A percentile compares a stretch with the other conserved stretches of the same genome.
These are phyloP conservation scores for Otus sunia DNA, from an alignment of 2,113 vertebrate genomes.

Conservation along the genomic window DNA sequence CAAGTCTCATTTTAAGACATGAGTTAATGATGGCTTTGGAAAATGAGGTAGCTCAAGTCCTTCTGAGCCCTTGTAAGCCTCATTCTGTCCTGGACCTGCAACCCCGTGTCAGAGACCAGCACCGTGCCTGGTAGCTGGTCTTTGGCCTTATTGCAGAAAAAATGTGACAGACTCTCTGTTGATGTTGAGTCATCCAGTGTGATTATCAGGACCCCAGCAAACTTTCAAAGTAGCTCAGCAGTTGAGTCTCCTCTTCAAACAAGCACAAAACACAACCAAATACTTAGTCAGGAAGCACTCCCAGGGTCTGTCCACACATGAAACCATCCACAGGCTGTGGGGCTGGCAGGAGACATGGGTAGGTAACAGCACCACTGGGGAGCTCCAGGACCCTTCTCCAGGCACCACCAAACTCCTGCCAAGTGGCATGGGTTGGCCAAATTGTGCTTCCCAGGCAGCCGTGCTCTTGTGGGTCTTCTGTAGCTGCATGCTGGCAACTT, in stretches of 20 bases:
- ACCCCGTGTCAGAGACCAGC: neutral
- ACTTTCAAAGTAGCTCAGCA: neutral
- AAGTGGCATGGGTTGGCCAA: neutral
- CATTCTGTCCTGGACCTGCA: neutral
- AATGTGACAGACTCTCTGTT: neutral
- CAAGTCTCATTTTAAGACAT: neutral
- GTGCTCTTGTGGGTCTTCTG: neutral
- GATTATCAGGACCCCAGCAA: neutral
- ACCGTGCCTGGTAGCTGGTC: fast-evolving
- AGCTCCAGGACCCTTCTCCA: neutral
- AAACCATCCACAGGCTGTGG: neutral
- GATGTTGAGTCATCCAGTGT: neutral
- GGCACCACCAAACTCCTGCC: neutral
- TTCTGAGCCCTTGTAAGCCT: neutral
- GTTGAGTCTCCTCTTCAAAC: neutral
- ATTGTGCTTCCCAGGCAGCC: neutral
- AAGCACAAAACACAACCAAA: neutral
- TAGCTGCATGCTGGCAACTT: neutral
- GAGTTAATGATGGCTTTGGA: neutral
- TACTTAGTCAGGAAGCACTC: neutral
- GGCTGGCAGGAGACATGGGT: neutral
- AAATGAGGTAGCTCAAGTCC: neutral
- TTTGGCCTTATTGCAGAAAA: neutral
- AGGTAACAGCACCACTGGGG: neutral
- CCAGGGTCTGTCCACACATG: neutral